Percentiles rank a stretch among this genome's conserved stretches.
Conservation (phyloP, 2,797 vertebrate genomes). For the Eulemur rubriventer region DNA sequence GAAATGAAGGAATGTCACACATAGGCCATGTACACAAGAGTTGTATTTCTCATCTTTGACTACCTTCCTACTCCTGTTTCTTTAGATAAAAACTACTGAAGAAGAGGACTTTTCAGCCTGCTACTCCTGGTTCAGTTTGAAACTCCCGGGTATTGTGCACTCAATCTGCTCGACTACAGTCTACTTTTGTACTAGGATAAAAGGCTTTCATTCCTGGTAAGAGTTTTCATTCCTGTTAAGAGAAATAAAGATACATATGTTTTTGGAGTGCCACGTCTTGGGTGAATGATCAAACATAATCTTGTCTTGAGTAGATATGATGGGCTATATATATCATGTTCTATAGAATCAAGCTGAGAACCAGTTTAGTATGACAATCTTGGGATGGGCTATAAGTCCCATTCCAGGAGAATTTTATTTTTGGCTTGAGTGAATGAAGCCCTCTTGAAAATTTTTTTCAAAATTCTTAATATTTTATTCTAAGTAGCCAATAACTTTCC, state of each 20-base stretch:
- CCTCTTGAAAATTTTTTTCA: not conserved
- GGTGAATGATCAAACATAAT: not conserved
- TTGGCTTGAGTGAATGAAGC: not conserved
- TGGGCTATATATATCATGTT: not conserved
- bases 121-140: not conserved
- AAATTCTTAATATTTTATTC: not conserved
- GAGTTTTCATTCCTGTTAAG: not conserved
- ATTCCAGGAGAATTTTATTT: not conserved
- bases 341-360: not conserved
- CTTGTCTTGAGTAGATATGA: not conserved
- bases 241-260: not conserved
- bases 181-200: not conserved
- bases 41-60: not conserved
- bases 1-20: not conserved
- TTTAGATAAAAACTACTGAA: not conserved
- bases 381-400: not conserved
- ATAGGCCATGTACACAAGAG: not conserved
- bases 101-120: not conserved
- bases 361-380: not conserved
- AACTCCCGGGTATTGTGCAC: not conserved
- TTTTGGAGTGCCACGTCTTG: not conserved
- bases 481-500: not conserved
- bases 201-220: not conserved
- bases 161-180: not conserved
- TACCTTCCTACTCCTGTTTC: not conserved